A percentile compares a stretch with the other conserved stretches of the same genome.
These are phyloP conservation scores for Nemotelus nigrinus DNA, from an alignment of 2,888 invertebrate species.

Conservation along the genomic window DNA sequence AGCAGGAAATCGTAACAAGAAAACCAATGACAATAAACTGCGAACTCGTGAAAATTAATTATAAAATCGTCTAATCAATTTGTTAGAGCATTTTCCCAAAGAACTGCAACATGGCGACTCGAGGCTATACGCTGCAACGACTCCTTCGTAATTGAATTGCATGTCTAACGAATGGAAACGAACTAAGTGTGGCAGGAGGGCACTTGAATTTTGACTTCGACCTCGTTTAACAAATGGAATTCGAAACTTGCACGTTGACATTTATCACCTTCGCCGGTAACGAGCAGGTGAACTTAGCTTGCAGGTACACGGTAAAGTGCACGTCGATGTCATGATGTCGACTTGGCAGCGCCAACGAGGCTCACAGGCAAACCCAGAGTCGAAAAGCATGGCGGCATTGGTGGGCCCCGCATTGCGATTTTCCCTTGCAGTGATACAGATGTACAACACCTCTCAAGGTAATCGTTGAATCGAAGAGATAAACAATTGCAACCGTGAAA, in stretches of 20 bases:
- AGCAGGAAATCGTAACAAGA: too few species aligned
- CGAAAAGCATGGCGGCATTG: too few species aligned
- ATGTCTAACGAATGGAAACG: conserved; percentile 14
- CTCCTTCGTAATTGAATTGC: conserved; percentile 16
- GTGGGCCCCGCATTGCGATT: too few species aligned
- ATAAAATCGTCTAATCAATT: conserved; percentile 17
- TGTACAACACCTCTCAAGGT: conserved; percentile 35
- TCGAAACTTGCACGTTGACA: conserved; percentile 42
- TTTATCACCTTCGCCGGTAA: conserved; percentile 38
- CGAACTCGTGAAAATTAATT: not conserved
- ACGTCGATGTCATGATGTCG: conserved; percentile 2
- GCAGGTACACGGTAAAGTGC: conserved; percentile 24
- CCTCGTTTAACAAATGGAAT: conserved; percentile 41
- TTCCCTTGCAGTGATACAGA: not conserved
- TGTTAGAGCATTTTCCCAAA: not conserved
- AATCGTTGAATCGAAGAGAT: conserved; percentile 36
- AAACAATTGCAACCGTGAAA: conserved; percentile 44
- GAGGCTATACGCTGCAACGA: not conserved
- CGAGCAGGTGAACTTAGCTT: conserved; percentile 43
- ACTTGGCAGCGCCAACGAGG: not conserved
- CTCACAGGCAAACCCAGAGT: not conserved
- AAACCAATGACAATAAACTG: too few species aligned
- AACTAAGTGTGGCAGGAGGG: conserved; percentile 23
- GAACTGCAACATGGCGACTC: not conserved
- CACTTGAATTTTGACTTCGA: conserved; percentile 38